A percentile compares a stretch with the other conserved stretches of the same genome.
Conservation (phyloP, 1,140 invertebrate genomes). For the Drosophila littoralis region DNA sequence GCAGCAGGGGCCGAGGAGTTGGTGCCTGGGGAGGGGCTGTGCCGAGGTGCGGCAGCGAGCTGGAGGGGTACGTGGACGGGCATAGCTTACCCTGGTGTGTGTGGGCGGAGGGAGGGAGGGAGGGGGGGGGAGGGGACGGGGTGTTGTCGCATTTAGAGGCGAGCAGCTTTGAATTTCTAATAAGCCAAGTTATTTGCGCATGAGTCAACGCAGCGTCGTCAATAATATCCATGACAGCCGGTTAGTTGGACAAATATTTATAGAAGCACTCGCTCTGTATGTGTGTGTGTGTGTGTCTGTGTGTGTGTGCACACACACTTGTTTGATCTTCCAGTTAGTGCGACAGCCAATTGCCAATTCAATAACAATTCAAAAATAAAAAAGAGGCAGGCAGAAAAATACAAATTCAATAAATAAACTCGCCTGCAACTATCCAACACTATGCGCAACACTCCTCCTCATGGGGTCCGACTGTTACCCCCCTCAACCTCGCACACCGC, state of each 20-base stretch:
- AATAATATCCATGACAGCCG: constrained; percentile 73
- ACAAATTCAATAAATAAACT: background rate
- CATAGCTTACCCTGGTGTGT: too few species aligned
- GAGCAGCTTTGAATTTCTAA: constrained; percentile 75
- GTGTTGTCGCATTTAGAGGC: constrained; percentile 6
- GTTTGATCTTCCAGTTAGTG: constrained; percentile 65
- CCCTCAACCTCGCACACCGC: background rate
- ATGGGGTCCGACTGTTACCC: constrained; percentile 3
- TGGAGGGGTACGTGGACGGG: too few species aligned
- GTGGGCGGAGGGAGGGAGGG: background rate
- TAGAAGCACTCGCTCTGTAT: constrained; percentile 50
- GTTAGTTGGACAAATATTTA: constrained; percentile 81
- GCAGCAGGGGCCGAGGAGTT: constrained; percentile 8
- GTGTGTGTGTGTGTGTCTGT: constrained; percentile 18
- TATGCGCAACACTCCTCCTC: background rate
- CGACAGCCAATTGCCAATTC: constrained; percentile 40
- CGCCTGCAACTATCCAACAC: constrained; percentile 8
- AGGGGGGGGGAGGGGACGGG: background rate
- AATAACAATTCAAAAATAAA: constrained; percentile 44
- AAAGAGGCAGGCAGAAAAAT: background rate
- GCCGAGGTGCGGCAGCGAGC: background rate
- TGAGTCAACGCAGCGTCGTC: constrained; percentile 73
- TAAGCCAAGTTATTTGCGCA: constrained; percentile 81
- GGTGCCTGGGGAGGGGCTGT: background rate
- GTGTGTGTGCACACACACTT: constrained; percentile 36